These are phyloP conservation scores for Empidonax alnorum DNA, from an alignment of 2,113 vertebrate genomes.

Conservation along the genomic window DNA sequence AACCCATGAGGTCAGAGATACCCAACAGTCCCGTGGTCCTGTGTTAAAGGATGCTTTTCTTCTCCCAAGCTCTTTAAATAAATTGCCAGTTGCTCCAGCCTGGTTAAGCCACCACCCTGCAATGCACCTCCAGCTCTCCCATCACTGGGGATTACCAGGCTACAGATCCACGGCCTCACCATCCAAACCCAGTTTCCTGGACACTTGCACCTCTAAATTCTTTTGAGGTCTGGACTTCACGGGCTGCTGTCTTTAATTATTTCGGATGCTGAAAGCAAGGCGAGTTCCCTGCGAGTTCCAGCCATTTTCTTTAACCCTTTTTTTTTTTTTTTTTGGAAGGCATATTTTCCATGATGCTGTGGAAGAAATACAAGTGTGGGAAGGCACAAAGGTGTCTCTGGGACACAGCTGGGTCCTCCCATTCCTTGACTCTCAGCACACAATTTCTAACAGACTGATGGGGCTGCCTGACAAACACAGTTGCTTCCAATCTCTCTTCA, in stretches of 20 bases:
- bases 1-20: not conserved
- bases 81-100: not conserved
- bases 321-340: not conserved
- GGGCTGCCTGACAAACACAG: not conserved
- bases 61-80: not conserved
- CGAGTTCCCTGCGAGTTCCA: not conserved
- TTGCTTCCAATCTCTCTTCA: not conserved
- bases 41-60: not conserved
- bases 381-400: not conserved
- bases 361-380: not conserved
- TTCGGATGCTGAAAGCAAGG: not conserved
- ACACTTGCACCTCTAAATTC: not conserved
- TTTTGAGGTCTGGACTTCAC: not conserved
- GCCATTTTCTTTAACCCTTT: not conserved
- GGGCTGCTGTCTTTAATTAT: not conserved
- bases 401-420: not conserved
- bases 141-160: not conserved
- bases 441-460: not conserved
- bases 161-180: not conserved
- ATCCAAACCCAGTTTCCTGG: conserved; percentile 10
- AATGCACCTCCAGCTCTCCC: not conserved
- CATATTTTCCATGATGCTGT: not conserved
- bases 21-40: not conserved
- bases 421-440: not conserved
- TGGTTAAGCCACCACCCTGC: not conserved